Conservation (phyloP, 2,888 invertebrate species). For the Nasonovia ribisnigri region DNA sequence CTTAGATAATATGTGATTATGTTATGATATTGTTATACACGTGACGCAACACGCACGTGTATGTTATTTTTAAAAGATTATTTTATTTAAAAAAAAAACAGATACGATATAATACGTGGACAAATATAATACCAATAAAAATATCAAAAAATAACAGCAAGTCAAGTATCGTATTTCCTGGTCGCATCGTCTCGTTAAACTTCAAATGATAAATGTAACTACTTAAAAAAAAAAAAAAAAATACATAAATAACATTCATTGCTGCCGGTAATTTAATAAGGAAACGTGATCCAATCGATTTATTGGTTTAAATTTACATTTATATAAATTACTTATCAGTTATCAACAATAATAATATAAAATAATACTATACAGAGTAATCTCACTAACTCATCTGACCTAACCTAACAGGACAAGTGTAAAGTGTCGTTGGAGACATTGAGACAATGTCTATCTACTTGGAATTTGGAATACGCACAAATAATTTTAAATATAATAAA, state of each 20-base stretch:
- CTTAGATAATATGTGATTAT: not conserved
- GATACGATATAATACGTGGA: not conserved
- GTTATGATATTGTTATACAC: not conserved
- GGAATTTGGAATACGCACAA: too few relatives aligned
- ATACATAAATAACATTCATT: not conserved
- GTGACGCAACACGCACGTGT: not conserved
- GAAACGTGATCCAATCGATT: too few relatives aligned
- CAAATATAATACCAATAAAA: not conserved
- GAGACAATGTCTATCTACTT: too few relatives aligned
- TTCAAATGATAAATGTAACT: not conserved
- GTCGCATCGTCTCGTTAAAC: not conserved
- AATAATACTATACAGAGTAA: not conserved
- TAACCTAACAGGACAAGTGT: too few relatives aligned
- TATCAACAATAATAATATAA: not conserved
- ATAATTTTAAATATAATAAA: too few relatives aligned
- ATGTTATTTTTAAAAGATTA: not conserved
- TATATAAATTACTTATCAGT: not conserved
- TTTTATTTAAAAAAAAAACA: not conserved
- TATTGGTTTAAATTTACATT: not conserved
- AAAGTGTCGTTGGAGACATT: too few relatives aligned
- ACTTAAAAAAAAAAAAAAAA: not conserved
- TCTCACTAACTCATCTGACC: not conserved
- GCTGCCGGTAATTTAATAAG: not conserved
- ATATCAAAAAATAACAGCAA: not conserved
- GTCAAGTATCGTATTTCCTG: not conserved